These are phyloP conservation scores for Chamaetylas fuelleborni DNA, from an alignment of 2,113 vertebrate genomes.

Conservation along the genomic window DNA sequence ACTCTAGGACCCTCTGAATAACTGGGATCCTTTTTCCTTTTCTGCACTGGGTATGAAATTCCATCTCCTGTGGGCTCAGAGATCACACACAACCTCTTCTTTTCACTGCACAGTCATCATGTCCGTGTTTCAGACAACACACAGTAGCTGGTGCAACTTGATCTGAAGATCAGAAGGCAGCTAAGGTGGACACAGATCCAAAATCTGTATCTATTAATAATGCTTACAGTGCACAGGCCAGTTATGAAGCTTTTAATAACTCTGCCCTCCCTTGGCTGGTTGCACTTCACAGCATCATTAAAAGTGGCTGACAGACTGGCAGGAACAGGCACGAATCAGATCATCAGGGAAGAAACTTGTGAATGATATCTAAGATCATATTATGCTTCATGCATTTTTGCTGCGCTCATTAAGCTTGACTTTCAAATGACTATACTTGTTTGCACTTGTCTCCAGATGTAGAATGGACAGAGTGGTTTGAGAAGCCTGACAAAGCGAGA, in stretches of 20 bases:
- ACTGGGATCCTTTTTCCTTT: slow-evolving; percentile 4
- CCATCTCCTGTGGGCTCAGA: background rate
- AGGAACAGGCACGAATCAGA: slow-evolving; percentile 16
- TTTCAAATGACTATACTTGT: background rate
- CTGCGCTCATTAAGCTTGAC: background rate
- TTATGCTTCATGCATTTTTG: background rate
- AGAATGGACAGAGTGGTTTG: slow-evolving; percentile 95
- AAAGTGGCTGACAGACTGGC: background rate
- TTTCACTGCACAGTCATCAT: background rate
- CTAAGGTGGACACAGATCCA: background rate
- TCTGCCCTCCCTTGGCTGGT: background rate
- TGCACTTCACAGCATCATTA: background rate
- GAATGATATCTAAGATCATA: slow-evolving; percentile 7
- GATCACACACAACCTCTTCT: background rate
- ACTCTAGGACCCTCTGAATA: background rate
- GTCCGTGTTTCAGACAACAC: background rate
- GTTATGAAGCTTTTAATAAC: slow-evolving; percentile 6
- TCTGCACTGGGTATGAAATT: slow-evolving; percentile 8
- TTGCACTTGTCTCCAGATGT: slow-evolving; percentile 77
- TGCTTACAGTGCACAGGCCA: background rate
- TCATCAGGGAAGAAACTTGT: background rate
- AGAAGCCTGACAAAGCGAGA: slow-evolving; percentile 80
- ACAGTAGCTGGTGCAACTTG: background rate
- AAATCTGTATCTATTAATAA: background rate
- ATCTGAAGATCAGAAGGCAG: background rate